phyloP scores from a whole-genome alignment of 2,797 vertebrate species.

The Ptychobarbus kaznakovi region DNA sequence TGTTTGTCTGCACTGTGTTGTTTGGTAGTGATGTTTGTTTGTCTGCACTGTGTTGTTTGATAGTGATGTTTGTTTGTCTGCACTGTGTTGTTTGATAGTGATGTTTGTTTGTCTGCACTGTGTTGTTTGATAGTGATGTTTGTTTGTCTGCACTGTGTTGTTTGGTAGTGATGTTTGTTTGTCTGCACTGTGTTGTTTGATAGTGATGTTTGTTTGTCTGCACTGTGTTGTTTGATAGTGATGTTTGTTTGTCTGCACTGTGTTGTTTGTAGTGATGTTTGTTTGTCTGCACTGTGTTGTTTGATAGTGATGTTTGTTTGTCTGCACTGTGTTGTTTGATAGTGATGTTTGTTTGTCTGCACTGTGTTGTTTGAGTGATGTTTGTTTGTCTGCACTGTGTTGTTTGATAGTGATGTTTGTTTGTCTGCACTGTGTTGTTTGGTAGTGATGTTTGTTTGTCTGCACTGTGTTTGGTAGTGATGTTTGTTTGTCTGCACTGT shows the following conservation, averaged over 20 bases:
- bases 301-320: background rate
- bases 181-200: background rate
- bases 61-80: background rate
- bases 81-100: background rate
- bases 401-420: background rate
- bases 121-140: background rate
- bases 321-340: background rate
- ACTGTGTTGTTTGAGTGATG: background rate
- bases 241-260: background rate
- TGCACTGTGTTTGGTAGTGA: background rate
- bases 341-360: background rate
- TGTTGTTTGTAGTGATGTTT: background rate
- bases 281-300: background rate
- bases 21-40: background rate
- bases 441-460: background rate
- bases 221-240: background rate
- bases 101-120: background rate
- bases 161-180: background rate
- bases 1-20: background rate
- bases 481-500: background rate
- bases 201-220: background rate
- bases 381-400: background rate
- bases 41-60: background rate
- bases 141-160: background rate
- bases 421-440: background rate